phyloP scores from a whole-genome alignment of 2,113 vertebrate genomes.

The Octodon degus region DNA sequence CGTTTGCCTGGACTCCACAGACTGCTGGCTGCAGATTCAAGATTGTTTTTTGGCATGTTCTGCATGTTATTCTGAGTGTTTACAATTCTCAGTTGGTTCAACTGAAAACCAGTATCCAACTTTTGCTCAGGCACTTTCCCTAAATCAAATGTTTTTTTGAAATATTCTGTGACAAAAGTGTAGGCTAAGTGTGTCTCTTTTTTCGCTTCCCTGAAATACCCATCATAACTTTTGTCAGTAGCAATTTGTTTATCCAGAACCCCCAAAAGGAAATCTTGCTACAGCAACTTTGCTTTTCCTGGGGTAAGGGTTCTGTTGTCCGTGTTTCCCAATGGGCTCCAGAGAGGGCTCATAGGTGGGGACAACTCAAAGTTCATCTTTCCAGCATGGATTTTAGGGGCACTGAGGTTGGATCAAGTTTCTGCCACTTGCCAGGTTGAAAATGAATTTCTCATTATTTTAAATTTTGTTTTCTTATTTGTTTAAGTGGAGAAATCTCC shows the following conservation, averaged over 20 bases:
- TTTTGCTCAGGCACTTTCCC: background rate
- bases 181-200: background rate
- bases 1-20: no score
- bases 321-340: background rate
- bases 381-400: background rate
- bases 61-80: background rate
- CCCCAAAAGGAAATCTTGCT: background rate
- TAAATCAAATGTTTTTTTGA: slow-evolving; percentile 15
- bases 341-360: background rate
- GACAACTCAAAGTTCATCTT: background rate
- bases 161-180: slow-evolving; percentile 32
- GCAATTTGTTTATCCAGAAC: background rate
- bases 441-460: background rate
- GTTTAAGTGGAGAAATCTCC: slow-evolving; percentile 44
- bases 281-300: background rate
- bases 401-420: background rate
- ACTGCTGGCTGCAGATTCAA: background rate
- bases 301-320: background rate
- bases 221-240: background rate
- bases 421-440: background rate
- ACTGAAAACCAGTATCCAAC: background rate
- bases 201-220: slow-evolving; percentile 32
- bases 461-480: slow-evolving; percentile 13
- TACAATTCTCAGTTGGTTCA: background rate
- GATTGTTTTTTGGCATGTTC: background rate